Conservation (phyloP, 2,888 invertebrate species). For the Cheilosia urbana region DNA sequence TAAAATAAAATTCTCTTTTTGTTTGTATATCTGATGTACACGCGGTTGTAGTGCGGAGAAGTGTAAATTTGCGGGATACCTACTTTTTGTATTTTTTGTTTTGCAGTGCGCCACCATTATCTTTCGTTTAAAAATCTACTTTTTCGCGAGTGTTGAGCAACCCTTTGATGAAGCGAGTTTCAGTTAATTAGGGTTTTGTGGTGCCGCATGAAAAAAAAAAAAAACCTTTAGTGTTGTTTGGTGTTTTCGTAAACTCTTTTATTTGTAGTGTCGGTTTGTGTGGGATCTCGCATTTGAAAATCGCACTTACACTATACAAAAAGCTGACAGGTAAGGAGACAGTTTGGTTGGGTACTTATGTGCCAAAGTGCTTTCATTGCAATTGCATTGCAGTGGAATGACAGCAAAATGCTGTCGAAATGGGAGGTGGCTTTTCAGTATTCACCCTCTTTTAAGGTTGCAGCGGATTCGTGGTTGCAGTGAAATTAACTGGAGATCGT, state of each 20-base stretch:
- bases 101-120: conserved; percentile 49
- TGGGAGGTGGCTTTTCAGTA: no score
- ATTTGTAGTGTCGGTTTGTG: conserved; percentile 29
- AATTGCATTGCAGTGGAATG: conserved; percentile 4
- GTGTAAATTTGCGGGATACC: conserved; percentile 57
- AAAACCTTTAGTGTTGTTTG: conserved; percentile 8
- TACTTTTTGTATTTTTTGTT: conserved; percentile 20
- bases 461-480: no score
- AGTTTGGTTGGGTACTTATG: conserved; percentile 28
- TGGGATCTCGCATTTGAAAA: conserved; percentile 54
- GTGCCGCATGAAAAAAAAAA: conserved; percentile 33
- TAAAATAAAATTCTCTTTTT: conserved; percentile 45
- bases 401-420: background rate
- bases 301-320: conserved; percentile 41
- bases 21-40: conserved; percentile 3
- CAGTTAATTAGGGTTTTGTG: conserved; percentile 72
- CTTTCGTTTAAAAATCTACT: conserved; percentile 56
- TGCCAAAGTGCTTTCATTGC: background rate
- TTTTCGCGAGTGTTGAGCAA: conserved; percentile 42
- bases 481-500: no score
- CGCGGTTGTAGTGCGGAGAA: conserved; percentile 36
- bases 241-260: conserved; percentile 24
- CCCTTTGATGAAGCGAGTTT: conserved; percentile 62
- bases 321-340: conserved; percentile 57
- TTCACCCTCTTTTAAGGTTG: no score